Base-by-base conservation (phyloP, 1,140 invertebrate genomes). In the Chrysomallon squamiferum region DNA sequence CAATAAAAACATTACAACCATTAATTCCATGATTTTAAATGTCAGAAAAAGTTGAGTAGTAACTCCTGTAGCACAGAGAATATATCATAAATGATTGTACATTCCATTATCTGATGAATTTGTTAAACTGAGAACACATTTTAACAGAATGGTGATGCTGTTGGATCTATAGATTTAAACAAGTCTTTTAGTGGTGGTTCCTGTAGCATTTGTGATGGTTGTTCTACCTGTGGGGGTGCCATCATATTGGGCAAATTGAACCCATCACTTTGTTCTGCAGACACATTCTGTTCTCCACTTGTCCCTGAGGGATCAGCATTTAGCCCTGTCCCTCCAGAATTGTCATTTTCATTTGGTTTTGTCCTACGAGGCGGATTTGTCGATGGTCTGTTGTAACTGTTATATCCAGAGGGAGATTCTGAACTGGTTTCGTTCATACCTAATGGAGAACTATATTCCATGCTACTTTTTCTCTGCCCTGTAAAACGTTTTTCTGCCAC, bases 131-230 rank as follows among this genome's bases (percentile, higher is more conserved):
- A n/a, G n/a, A n/a, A n/a, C 20, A 59, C 13, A 38, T 20, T 35
- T 70, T 73, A 84, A 66, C 83, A 85, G 69, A 85, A 85, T 30
- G 83, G 83, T 32, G 83, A 85, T 18, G 83, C 83, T 49, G 83
- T 85, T 4, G 83, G 83, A 62, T 85, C 83, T 66, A 84, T 81
- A 49, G 81, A 78, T 68, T 84, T 84, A 71, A 85, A 85, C 41
- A 82, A 69, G 57, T 81, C 78, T 69, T 80, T 83, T 29, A 82
- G 73, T 54, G 79, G 75, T 35, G 73, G 71, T 64, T 81, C 74
- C 38, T 70, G 62, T 49, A 65, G 69, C 49, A 58, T 59, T 22
- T 60, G 57, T 7, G 71, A 47, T 29, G 49, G 54, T 18, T 43
- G 27, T 11, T 13, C 27, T n/a, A 65, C 33, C 2, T 38, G 30